These are phyloP conservation scores for Neodon shergylaensis DNA, from an alignment of 2,113 vertebrate genomes.

Conservation along the genomic window DNA sequence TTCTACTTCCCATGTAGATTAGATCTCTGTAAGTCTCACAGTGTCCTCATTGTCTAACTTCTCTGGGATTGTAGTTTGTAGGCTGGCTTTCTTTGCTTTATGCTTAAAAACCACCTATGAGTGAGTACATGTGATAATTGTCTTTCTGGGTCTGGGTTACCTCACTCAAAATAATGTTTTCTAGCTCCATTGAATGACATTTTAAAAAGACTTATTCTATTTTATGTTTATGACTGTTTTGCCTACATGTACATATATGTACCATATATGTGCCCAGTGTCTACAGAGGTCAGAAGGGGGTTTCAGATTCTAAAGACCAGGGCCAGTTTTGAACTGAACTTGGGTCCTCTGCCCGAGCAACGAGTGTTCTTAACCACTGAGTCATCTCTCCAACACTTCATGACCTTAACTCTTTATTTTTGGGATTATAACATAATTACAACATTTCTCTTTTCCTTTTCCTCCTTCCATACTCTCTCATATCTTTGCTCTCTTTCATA, in stretches of 20 bases:
- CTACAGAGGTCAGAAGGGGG: not conserved
- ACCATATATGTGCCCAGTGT: not conserved
- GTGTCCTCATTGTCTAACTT: no score
- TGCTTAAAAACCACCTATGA: no score
- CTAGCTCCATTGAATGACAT: not conserved
- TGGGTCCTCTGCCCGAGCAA: not conserved
- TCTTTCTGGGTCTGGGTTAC: no score
- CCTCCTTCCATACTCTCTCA: not conserved
- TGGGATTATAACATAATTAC: no score
- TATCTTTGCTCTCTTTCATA: not conserved
- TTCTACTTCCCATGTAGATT: no score
- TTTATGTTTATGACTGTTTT: not conserved
- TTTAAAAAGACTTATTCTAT: not conserved
- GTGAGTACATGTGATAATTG: no score
- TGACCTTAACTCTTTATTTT: not conserved
- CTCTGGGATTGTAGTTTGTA: no score
- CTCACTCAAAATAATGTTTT: no score
- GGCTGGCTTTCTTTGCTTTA: no score
- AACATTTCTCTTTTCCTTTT: not conserved
- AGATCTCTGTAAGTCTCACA: no score
- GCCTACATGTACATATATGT: not conserved
- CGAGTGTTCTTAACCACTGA: not conserved
- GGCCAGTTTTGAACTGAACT: not conserved
- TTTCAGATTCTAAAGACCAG: not conserved
- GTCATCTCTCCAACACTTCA: not conserved